Conservation (phyloP, 2,113 vertebrate species). For the Mustelus asterias region DNA sequence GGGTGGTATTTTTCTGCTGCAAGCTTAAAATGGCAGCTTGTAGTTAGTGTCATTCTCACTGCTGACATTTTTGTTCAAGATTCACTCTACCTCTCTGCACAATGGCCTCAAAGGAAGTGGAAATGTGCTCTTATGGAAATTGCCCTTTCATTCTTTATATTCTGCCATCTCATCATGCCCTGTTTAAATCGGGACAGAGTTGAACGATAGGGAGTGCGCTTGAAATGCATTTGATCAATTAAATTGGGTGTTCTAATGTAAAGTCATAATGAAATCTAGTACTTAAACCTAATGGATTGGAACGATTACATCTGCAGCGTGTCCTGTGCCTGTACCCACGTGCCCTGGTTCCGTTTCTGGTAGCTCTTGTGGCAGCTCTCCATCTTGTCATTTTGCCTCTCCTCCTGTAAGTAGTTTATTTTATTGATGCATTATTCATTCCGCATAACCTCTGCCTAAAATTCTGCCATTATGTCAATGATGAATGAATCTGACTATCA, state of each 20-base stretch:
- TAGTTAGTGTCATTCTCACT: background rate
- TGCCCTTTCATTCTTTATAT: background rate
- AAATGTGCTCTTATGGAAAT: background rate
- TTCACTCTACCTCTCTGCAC: background rate
- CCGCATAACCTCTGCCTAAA: background rate
- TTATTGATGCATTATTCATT: conserved; percentile 38
- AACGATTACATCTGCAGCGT: conserved; percentile 57
- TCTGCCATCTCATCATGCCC: background rate
- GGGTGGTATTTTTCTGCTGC: background rate
- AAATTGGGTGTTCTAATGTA: background rate
- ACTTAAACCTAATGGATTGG: background rate
- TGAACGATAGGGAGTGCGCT: background rate
- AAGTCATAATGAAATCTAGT: background rate
- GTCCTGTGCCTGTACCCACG: conserved; percentile 81
- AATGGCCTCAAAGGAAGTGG: background rate
- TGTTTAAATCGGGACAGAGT: background rate
- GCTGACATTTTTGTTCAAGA: background rate
- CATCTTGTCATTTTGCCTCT: conserved; percentile 81
- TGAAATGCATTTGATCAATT: conserved; percentile 17
- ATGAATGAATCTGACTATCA: background rate
- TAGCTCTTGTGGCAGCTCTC: conserved; percentile 80
- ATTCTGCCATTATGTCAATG: background rate
- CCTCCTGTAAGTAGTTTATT: conserved; percentile 75
- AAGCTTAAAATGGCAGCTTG: background rate
- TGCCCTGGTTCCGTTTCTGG: conserved; percentile 67